A percentile compares a stretch with the other conserved stretches of the same genome.
These are phyloP conservation scores for Bos javanicus DNA, from an alignment of 2,113 vertebrate species.

Conservation along the genomic window DNA sequence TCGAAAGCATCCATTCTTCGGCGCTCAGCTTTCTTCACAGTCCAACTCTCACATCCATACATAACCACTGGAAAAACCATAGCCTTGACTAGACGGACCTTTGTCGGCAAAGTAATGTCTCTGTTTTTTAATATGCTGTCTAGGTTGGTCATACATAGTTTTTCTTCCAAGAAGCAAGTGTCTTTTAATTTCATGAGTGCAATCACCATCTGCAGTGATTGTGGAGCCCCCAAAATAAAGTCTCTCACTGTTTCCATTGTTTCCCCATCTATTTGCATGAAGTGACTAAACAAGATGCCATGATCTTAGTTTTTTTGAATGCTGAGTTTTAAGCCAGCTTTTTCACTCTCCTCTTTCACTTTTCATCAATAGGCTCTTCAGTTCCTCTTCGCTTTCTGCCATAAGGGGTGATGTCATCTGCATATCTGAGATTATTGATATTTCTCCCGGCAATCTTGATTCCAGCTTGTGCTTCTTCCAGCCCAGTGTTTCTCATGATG, in stretches of 20 bases:
- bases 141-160: background rate
- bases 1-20: background rate
- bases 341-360: background rate
- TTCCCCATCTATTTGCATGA: background rate
- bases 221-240: fast-evolving
- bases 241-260: background rate
- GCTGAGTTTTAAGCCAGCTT: background rate
- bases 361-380: background rate
- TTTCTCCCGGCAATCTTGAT: background rate
- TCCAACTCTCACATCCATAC: background rate
- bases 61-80: background rate
- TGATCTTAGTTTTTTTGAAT: background rate
- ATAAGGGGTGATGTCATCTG: background rate
- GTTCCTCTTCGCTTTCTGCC: background rate
- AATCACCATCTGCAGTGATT: background rate
- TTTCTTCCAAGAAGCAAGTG: background rate
- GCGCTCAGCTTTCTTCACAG: fast-evolving
- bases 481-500: background rate
- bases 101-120: background rate
- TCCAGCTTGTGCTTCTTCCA: background rate
- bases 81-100: background rate
- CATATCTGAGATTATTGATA: background rate
- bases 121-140: background rate
- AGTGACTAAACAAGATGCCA: background rate
- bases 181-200: background rate